Evolutionary conservation across 2,113 vertebrate genomes (phyloP), one percentile per base, ranked within the genome.

Genomic region (Muntiacus muntjak): DNA sequence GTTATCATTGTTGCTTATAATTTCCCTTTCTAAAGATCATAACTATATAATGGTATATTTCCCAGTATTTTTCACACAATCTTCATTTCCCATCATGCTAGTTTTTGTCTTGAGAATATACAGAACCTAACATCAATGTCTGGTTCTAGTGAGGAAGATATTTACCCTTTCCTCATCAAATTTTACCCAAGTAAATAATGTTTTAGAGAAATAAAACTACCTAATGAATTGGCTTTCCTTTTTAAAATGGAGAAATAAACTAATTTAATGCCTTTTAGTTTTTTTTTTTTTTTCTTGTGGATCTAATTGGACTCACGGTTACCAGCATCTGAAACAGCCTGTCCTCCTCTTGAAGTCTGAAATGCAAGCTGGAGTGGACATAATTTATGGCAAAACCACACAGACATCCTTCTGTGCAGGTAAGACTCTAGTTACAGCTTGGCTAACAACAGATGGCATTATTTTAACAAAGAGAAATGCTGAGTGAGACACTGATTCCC

Each of bases 401-500:
- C 40, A 85, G 58, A 82, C 40, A 83, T 91, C 81, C 16, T 76
- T 93, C 94, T 95, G 87, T 97, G 87, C 58, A 97, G 87, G 81
- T 95, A 57, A 97, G 67, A 82, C 30, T 94, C 55, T 92, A 85
- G 88, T 83, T 97, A 62, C 36, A 93, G 23, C 67, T 89, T 96
- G 67, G 55, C 47, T 95, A 93, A 95, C 71, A 96, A 95, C 88
- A 94, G 76, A 97, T 97, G 93, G 94, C 88, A 94, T 97, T 97
- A 95, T 97, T 89, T 97, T 93, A 96, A 93, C 76, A 97, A 43
- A 93, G 82, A 96, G 60, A 97, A 96, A 45, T 88, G 88, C 91
- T 97, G 95, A 97, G 85, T 85, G 91, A 96, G 74, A 78, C 85
- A 88, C 57, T 57, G 92, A 64, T 81, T 94, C 10, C 76, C 78